Conservation (phyloP, 2,888 invertebrate species). For the Allygus modestus region DNA sequence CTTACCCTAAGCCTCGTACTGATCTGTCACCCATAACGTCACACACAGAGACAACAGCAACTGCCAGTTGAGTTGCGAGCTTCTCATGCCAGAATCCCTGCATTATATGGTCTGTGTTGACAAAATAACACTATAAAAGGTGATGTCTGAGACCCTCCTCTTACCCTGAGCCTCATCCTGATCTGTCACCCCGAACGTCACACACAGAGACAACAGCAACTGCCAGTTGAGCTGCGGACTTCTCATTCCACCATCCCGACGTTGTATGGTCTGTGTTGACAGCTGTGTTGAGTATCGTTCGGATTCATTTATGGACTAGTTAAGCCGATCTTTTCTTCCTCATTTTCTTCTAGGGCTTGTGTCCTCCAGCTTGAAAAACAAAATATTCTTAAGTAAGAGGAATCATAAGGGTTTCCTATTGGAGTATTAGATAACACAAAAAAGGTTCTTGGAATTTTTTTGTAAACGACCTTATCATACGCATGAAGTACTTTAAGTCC, state of each 20-base stretch:
- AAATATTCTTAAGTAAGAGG: neutral
- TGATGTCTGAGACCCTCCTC: no score
- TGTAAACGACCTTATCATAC: no score
- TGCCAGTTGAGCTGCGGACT: neutral
- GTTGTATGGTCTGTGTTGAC: neutral
- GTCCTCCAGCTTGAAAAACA: neutral
- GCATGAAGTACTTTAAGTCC: no score
- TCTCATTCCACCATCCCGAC: neutral
- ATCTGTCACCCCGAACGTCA: neutral
- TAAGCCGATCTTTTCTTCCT: neutral
- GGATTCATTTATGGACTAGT: neutral
- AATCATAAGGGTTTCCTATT: neutral
- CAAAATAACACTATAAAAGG: no score
- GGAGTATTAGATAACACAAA: neutral
- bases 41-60: neutral
- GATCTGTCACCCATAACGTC: neutral
- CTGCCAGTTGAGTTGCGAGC: neutral
- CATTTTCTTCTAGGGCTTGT: neutral
- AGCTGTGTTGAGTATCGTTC: neutral
- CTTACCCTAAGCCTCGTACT: neutral
- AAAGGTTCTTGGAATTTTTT: no score
- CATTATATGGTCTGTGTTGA: neutral
- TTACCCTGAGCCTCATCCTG: constrained; percentile 3
- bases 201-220: neutral
- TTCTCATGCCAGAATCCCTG: neutral